Percentiles rank a stretch among this genome's conserved stretches.
phyloP scores from a whole-genome alignment of 1,140 invertebrate species.

The Plodia interpunctella region DNA sequence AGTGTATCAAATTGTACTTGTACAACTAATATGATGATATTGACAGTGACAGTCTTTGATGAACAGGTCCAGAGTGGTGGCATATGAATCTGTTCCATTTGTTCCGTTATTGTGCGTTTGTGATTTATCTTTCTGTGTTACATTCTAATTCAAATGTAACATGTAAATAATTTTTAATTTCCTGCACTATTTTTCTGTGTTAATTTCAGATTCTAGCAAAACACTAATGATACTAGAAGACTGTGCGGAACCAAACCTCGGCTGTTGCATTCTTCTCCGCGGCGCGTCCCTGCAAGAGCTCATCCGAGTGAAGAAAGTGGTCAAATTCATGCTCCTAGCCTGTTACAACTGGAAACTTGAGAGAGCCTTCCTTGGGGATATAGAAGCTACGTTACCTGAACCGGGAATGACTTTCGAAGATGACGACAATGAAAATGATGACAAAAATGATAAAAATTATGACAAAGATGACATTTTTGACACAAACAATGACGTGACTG shows the following conservation, averaged over 20 bases:
- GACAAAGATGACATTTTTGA: conserved; percentile 10
- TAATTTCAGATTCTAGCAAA: conserved; percentile 80
- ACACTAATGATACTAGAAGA: conserved; percentile 97
- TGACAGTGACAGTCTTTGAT: too few relatives aligned
- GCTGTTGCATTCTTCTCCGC: conserved; percentile 92
- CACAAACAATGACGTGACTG: conserved; percentile 6
- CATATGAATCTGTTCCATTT: too few relatives aligned
- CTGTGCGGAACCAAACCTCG: conserved; percentile 88
- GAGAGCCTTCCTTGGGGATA: conserved; percentile 92
- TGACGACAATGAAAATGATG: conserved; percentile 25
- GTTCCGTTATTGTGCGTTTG: too few relatives aligned
- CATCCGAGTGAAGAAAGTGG: conserved; percentile 88
- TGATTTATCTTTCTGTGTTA: too few relatives aligned
- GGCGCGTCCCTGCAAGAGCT: conserved; percentile 88
- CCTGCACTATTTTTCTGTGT: too few relatives aligned
- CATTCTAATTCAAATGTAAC: too few relatives aligned
- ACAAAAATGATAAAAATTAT: conserved; percentile 11
- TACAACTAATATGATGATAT: too few relatives aligned
- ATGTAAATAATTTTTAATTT: too few relatives aligned
- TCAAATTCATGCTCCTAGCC: conserved; percentile 88
- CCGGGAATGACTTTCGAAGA: conserved; percentile 50
- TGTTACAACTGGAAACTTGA: conserved; percentile 95
- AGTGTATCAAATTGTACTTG: too few relatives aligned
- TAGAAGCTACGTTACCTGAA: conserved; percentile 83
- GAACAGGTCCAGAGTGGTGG: too few relatives aligned